A percentile compares a stretch with the other conserved stretches of the same genome.
Conservation (phyloP, 2,888 invertebrate species). For the Drosophila picticornis region DNA sequence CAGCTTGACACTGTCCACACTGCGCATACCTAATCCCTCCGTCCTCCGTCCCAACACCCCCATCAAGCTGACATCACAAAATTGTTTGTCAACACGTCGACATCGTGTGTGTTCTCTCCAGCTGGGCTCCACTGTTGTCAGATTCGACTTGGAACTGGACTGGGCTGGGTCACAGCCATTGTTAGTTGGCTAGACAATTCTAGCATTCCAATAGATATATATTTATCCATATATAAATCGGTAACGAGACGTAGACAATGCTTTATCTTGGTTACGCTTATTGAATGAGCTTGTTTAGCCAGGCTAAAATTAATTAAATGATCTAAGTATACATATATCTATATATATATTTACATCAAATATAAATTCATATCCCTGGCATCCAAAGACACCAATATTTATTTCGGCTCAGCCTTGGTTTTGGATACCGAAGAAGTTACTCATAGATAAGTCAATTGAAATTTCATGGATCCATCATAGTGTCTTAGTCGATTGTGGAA, state of each 20-base stretch:
- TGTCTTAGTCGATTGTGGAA: neutral
- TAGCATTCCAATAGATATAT: slow-evolving; percentile 25
- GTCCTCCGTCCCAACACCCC: neutral
- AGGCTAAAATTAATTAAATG: neutral
- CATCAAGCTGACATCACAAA: slow-evolving; percentile 3
- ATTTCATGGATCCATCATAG: neutral
- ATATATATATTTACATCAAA: neutral
- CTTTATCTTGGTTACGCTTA: slow-evolving; percentile 4
- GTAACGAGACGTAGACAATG: slow-evolving; percentile 18
- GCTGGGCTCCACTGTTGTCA: slow-evolving; percentile 28
- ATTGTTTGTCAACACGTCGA: slow-evolving; percentile 24
- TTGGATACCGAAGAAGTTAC: neutral
- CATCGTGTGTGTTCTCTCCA: slow-evolving; percentile 50
- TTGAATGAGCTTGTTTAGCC: too few species aligned
- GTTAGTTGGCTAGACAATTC: slow-evolving; percentile 32
- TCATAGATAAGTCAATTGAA: neutral
- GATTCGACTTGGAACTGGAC: slow-evolving; percentile 1
- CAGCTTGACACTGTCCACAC: slow-evolving; percentile 48
- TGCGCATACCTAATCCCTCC: slow-evolving; percentile 36
- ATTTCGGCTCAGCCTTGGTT: neutral
- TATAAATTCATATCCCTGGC: neutral
- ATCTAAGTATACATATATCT: neutral
- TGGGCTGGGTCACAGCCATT: slow-evolving; percentile 18
- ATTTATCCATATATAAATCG: slow-evolving; percentile 5
- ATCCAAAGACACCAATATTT: neutral